Evolutionary conservation across 2,113 vertebrate species (phyloP).

Genomic region (Gallinago media): DNA sequence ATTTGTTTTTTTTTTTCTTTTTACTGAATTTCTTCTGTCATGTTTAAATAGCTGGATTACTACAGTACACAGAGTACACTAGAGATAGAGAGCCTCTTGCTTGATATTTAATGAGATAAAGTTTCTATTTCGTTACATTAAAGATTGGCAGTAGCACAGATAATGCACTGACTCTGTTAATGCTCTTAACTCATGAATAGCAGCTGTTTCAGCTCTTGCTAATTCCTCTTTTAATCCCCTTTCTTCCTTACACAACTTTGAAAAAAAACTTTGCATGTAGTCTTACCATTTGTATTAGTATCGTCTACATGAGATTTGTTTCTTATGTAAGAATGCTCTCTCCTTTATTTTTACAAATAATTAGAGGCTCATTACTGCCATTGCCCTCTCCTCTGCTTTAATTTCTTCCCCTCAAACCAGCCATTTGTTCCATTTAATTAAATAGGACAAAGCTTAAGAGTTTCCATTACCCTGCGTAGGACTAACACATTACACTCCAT

Average conservation of each 20-base stretch:
- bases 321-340: not conserved
- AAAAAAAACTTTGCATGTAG: not conserved
- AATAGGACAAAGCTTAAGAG: slow-evolving; percentile 22
- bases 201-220: slow-evolving; percentile 24
- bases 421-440: slow-evolving; percentile 37
- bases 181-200: slow-evolving; percentile 28
- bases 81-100: not conserved
- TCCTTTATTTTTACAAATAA: slow-evolving; percentile 26
- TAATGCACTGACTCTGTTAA: slow-evolving; percentile 21
- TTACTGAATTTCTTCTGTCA: not conserved
- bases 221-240: slow-evolving; percentile 54
- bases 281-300: not conserved
- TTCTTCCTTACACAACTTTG: not conserved
- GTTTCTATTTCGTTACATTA: slow-evolving; percentile 8
- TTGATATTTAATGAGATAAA: slow-evolving; percentile 22
- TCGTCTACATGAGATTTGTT: slow-evolving; percentile 1
- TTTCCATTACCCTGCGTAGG: not conserved
- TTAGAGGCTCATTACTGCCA: slow-evolving; percentile 14
- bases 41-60: not conserved
- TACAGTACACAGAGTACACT: not conserved
- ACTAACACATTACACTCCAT: not conserved
- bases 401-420: not conserved
- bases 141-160: not conserved
- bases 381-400: slow-evolving; percentile 8
- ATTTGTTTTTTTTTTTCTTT: not conserved